phyloP scores from a whole-genome alignment of 2,888 invertebrate genomes.

The Eledona agricola region DNA sequence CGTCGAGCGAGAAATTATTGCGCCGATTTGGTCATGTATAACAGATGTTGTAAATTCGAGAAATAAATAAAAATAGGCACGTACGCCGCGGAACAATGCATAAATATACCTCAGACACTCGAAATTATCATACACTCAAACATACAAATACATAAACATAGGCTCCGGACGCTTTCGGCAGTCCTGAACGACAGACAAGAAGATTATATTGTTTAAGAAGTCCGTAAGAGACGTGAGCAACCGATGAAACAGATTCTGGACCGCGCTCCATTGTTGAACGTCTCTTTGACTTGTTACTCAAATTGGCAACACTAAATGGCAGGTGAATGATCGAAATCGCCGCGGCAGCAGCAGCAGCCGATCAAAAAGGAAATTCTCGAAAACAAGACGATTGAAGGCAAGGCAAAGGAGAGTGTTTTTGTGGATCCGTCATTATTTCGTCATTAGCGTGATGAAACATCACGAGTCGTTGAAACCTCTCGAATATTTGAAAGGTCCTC shows the following conservation, averaged over 20 bases:
- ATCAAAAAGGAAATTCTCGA: no score
- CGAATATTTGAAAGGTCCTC: constrained; percentile 19
- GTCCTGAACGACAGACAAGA: constrained; percentile 47
- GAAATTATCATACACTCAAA: constrained; percentile 48
- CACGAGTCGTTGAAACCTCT: constrained; percentile 6
- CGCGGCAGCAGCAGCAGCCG: no score
- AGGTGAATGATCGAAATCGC: constrained; percentile 34
- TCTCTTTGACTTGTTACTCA: constrained; percentile 39
- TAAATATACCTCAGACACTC: constrained; percentile 41
- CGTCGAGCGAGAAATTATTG: constrained; percentile 34
- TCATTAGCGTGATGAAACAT: constrained; percentile 8
- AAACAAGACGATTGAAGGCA: no score
- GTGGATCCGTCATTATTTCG: constrained; percentile 4
- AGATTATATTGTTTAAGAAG: constrained; percentile 50
- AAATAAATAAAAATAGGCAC: constrained; percentile 41
- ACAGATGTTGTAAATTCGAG: constrained; percentile 40
- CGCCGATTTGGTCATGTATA: constrained; percentile 35
- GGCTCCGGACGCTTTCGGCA: constrained; percentile 46
- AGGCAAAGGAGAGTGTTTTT: neutral
- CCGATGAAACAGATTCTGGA: constrained; percentile 41
- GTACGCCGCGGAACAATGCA: constrained; percentile 38
- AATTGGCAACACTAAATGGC: constrained; percentile 40
- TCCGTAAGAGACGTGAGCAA: constrained; percentile 45
- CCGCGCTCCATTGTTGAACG: constrained; percentile 40
- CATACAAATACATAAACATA: constrained; percentile 48